A percentile compares a stretch with the other conserved stretches of the same genome.
These are phyloP conservation scores for Symphodus melops DNA, from an alignment of 2,113 vertebrate species.

Conservation along the genomic window DNA sequence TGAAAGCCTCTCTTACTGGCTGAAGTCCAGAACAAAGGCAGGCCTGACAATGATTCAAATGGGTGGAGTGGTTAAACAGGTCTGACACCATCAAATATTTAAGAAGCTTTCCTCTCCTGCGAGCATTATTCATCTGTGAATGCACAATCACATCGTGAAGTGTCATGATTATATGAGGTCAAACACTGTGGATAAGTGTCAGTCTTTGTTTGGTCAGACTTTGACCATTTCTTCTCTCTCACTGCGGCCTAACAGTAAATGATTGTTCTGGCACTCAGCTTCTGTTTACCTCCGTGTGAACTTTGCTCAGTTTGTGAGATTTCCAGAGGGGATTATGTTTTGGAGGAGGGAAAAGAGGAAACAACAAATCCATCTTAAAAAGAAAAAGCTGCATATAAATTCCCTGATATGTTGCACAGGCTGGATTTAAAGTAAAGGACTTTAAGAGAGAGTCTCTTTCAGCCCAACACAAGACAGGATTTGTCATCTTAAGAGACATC, in stretches of 20 bases:
- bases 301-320: conserved; percentile 47
- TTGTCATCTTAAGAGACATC: conserved; percentile 10
- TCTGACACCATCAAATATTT: neutral
- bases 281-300: conserved; percentile 59
- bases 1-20: conserved; percentile 82
- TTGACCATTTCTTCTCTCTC: conserved; percentile 44
- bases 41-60: conserved; percentile 62
- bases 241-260: conserved; percentile 55
- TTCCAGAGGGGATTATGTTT: conserved; percentile 1
- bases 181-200: neutral
- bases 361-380: conserved; percentile 11
- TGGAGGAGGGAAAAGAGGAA: neutral
- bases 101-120: neutral
- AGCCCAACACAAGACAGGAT: conserved; percentile 14
- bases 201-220: conserved; percentile 39
- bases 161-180: neutral
- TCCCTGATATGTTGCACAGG: neutral
- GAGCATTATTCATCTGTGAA: neutral
- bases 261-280: conserved; percentile 53
- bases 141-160: neutral
- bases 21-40: conserved; percentile 87
- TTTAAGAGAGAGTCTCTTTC: neutral
- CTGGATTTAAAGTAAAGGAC: conserved; percentile 7
- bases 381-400: conserved; percentile 13
- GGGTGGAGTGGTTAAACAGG: neutral